Base-by-base conservation (phyloP, 2,113 vertebrate species). In the Clarias gariepinus region DNA sequence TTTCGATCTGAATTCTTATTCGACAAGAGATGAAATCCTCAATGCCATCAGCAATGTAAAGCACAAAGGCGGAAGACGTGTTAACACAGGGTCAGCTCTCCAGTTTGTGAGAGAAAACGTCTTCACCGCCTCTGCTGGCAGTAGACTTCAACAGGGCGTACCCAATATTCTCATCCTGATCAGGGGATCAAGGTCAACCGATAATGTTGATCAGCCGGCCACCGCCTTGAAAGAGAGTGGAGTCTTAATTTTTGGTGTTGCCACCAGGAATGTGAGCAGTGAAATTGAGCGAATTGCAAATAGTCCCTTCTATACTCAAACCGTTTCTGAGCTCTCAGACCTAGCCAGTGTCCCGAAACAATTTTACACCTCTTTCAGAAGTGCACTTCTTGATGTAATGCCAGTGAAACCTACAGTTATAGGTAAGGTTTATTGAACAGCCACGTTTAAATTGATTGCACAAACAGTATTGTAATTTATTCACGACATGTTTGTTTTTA, bases 181-280 rank as follows among this genome's bases (percentile, higher is more conserved):
- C 30, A 92, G 73, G 85, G 86, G 82, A 85, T 91, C 89, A n/a
- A 73, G 79, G 41, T 94, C 93, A 28, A 85, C 41, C 57, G 92
- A 93, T 85, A 90, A 87, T 69, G 73, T 92, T 83, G 86, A 92
- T 36, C 53, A 95, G 2, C 96, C 96, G 2, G 96, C 96, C 8
- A 79, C 90, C 86, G 95, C 93, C 0, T 93, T 99, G 23, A 91
- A 96, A 0, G 92, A 92, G 80, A 94, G 90, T 15, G 94, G 96
- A 0, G 93, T 97, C 81, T 96, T 96, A 82, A 92, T 99, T 15
- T 99, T 97, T 0, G 96, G 96, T 0, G 94, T 99, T 0, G 98
- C 97, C 0, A 93, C 87, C n/a, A 74, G 66, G 30, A 81, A 91
- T 73, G 30, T 98, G 0, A 95, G 95, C 1, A 97, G 96, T 0